Evolutionary conservation across 37 sponge, comb jelly and placozoan genomes (phyloP).

Genomic region (Hexactinellida sp.): DNA sequence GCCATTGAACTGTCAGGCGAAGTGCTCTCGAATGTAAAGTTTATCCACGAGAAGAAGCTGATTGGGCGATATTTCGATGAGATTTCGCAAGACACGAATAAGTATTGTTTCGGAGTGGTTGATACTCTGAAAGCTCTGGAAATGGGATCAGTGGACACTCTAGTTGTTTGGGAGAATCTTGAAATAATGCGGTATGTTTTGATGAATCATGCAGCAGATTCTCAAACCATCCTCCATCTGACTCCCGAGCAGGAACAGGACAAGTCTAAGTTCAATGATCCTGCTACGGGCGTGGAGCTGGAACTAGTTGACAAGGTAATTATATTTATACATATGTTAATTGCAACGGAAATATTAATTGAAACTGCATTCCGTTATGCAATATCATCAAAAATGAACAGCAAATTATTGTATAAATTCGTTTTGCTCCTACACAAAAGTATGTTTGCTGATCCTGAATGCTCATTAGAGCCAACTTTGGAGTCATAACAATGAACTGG

Average conservation of each 20-base stretch:
- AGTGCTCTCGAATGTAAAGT: slow-evolving; percentile 91
- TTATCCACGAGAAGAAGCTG: slow-evolving; percentile 98
- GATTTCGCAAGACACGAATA: slow-evolving; percentile 98
- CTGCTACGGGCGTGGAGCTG: slow-evolving; percentile 79
- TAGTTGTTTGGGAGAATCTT: slow-evolving; percentile 97
- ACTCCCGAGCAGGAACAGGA: slow-evolving; percentile 92
- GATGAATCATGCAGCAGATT: slow-evolving; percentile 75
- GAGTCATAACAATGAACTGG: too few relatives aligned
- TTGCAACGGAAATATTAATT: too few relatives aligned
- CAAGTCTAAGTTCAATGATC: slow-evolving; percentile 77
- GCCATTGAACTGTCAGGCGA: slow-evolving; percentile 93
- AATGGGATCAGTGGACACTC: slow-evolving; percentile 91
- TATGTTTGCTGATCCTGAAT: too few relatives aligned
- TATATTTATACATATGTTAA: too few relatives aligned
- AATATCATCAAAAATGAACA: too few relatives aligned
- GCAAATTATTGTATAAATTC: too few relatives aligned
- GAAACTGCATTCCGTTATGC: too few relatives aligned
- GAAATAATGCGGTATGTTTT: slow-evolving; percentile 64
- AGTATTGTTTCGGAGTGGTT: slow-evolving; percentile 86
- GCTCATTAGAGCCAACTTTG: too few relatives aligned
- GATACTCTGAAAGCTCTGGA: slow-evolving; percentile 87
- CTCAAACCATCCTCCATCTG: slow-evolving; percentile 61
- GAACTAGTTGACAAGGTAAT: slow-evolving; percentile 66
- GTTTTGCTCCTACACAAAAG: too few relatives aligned
- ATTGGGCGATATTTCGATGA: slow-evolving; percentile 96